A percentile compares a stretch with the other conserved stretches of the same genome.
These are phyloP conservation scores for Dendroctonus valens DNA, from an alignment of 1,140 invertebrate genomes.

Conservation along the genomic window DNA sequence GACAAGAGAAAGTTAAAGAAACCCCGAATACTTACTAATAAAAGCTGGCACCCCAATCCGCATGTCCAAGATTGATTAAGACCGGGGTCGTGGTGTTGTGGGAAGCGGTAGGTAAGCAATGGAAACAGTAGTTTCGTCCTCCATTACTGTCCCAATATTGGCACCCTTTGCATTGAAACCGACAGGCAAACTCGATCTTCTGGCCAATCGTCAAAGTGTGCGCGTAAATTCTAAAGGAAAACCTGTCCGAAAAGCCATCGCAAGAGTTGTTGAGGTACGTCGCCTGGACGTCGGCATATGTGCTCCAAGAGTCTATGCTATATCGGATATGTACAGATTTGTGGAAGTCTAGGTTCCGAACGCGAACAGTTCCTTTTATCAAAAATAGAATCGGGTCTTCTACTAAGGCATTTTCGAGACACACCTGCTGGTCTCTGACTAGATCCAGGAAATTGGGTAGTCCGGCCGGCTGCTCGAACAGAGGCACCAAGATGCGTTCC, in stretches of 20 bases:
- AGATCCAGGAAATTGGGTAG: slow-evolving; percentile 74
- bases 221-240: slow-evolving; percentile 74
- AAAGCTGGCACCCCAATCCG: slow-evolving; percentile 44
- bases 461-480: slow-evolving; percentile 82
- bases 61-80: slow-evolving; percentile 15
- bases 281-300: slow-evolving; percentile 76
- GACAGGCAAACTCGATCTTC: slow-evolving; percentile 76
- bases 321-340: slow-evolving; percentile 88
- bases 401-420: slow-evolving; percentile 80
- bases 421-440: slow-evolving; percentile 70
- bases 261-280: slow-evolving; percentile 85
- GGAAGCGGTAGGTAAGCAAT: slow-evolving; percentile 63
- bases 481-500: slow-evolving; percentile 62
- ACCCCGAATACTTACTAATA: slow-evolving; percentile 46
- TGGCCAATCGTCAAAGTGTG: slow-evolving; percentile 71
- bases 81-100: slow-evolving; percentile 21
- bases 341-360: slow-evolving; percentile 87
- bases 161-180: slow-evolving; percentile 77
- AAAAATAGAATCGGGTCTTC: slow-evolving; percentile 68
- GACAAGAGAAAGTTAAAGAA: neutral
- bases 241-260: slow-evolving; percentile 90
- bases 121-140: slow-evolving; percentile 82
- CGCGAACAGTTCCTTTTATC: slow-evolving; percentile 84
- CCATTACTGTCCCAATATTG: slow-evolving; percentile 91
- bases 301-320: slow-evolving; percentile 82